Evolutionary conservation across 1,140 invertebrate species (phyloP).

Genomic region (Bombus superbus): DNA sequence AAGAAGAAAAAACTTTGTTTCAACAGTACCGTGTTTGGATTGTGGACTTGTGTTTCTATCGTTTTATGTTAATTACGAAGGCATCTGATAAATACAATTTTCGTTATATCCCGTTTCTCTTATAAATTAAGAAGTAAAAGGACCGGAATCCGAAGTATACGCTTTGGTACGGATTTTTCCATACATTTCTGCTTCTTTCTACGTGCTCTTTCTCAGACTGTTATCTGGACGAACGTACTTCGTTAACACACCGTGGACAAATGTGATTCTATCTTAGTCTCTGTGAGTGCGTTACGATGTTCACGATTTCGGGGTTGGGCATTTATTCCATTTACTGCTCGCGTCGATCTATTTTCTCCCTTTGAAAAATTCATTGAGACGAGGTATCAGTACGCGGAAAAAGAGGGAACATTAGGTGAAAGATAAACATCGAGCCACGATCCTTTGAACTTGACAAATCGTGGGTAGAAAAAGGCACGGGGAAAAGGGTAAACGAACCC

Average conservation of each 20-base stretch:
- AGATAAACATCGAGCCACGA: conserved; percentile 60
- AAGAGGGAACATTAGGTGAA: conserved; percentile 51
- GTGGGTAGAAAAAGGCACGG: conserved; percentile 17
- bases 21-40: too few relatives aligned
- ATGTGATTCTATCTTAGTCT: background rate
- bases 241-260: background rate
- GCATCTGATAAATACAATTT: too few relatives aligned
- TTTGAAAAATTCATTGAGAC: conserved; percentile 63
- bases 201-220: too few relatives aligned
- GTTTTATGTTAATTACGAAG: too few relatives aligned
- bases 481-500: conserved; percentile 48
- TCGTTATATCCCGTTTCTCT: too few relatives aligned
- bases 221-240: conserved; percentile 8
- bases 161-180: too few relatives aligned
- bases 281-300: conserved; percentile 1
- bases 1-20: too few relatives aligned
- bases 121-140: too few relatives aligned
- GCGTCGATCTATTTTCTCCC: conserved; percentile 3
- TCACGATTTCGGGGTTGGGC: background rate
- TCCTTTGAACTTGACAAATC: conserved; percentile 63
- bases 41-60: too few relatives aligned
- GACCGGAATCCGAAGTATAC: too few relatives aligned
- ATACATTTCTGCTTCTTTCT: too few relatives aligned
- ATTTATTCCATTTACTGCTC: background rate
- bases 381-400: conserved; percentile 21